Evolutionary conservation across 2,113 vertebrate genomes (phyloP).

Genomic region (Pelvicachromis taeniatus): DNA sequence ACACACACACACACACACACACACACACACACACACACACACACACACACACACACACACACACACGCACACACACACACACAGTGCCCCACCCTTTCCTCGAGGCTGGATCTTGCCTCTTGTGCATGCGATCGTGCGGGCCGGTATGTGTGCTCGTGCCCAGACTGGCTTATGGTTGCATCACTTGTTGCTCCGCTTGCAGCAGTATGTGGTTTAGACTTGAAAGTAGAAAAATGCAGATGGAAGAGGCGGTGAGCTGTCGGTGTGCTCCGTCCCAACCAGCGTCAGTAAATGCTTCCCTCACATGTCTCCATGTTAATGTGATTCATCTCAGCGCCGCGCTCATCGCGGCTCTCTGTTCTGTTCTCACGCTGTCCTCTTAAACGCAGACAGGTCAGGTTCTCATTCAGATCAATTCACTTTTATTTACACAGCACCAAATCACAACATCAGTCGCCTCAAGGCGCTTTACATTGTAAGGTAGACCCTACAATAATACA

Average conservation of each 20-base stretch:
- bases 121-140: neutral
- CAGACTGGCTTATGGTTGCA: slow-evolving; percentile 16
- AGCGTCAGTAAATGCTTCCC: neutral
- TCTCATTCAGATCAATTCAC: neutral
- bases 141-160: slow-evolving; percentile 5
- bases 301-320: neutral
- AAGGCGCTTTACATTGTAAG: too few relatives aligned
- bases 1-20: too few relatives aligned
- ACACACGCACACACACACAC: neutral
- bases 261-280: neutral
- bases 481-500: too few relatives aligned
- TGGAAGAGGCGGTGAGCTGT: neutral
- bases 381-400: neutral
- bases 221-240: neutral
- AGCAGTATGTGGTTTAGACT: neutral
- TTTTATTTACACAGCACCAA: too few relatives aligned
- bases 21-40: too few relatives aligned
- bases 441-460: too few relatives aligned
- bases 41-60: too few relatives aligned
- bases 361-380: neutral
- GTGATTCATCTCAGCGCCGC: neutral
- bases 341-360: neutral
- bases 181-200: slow-evolving; percentile 16
- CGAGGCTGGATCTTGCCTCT: slow-evolving; percentile 8
- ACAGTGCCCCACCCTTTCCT: slow-evolving; percentile 30